These are phyloP conservation scores for Aeoliscus strigatus DNA, from an alignment of 2,797 vertebrate species.

Conservation along the genomic window DNA sequence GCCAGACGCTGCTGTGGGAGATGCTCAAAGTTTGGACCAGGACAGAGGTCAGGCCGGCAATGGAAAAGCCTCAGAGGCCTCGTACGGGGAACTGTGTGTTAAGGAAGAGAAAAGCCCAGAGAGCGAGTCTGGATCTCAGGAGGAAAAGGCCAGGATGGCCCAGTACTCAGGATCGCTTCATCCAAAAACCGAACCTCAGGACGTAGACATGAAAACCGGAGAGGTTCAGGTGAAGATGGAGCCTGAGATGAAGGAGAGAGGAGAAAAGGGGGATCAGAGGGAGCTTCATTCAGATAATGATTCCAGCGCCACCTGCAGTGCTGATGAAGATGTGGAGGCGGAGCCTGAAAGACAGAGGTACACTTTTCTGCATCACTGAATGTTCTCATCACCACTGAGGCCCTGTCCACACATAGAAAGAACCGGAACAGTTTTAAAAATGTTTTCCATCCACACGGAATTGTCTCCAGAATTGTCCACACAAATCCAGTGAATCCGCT, in stretches of 20 bases:
- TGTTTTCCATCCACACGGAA: too few relatives aligned
- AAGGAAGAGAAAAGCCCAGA: slow-evolving; percentile 84
- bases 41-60: slow-evolving; percentile 65
- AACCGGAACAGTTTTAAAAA: too few relatives aligned
- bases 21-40: slow-evolving; percentile 69
- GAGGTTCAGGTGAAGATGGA: slow-evolving; percentile 86
- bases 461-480: too few relatives aligned
- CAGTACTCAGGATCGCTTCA: slow-evolving; percentile 75
- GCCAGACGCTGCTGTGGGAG: slow-evolving; percentile 56
- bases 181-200: slow-evolving; percentile 85
- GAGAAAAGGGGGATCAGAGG: slow-evolving; percentile 79
- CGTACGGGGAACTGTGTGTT: slow-evolving; percentile 74
- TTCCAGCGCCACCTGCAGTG: slow-evolving; percentile 98
- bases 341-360: slow-evolving; percentile 89
- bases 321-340: slow-evolving; percentile 93
- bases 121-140: slow-evolving; percentile 68
- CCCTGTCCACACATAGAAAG: too few relatives aligned
- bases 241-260: slow-evolving; percentile 85
- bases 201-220: slow-evolving; percentile 77
- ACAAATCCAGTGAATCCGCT: too few relatives aligned
- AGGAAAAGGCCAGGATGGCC: slow-evolving; percentile 65
- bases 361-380: slow-evolving; percentile 1
- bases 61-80: slow-evolving; percentile 74
- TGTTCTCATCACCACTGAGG: not conserved
- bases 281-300: slow-evolving; percentile 92